Percentiles rank a stretch among this genome's conserved stretches.
Conservation (phyloP, 2,797 vertebrate genomes). For the Bradypodion ventrale region DNA sequence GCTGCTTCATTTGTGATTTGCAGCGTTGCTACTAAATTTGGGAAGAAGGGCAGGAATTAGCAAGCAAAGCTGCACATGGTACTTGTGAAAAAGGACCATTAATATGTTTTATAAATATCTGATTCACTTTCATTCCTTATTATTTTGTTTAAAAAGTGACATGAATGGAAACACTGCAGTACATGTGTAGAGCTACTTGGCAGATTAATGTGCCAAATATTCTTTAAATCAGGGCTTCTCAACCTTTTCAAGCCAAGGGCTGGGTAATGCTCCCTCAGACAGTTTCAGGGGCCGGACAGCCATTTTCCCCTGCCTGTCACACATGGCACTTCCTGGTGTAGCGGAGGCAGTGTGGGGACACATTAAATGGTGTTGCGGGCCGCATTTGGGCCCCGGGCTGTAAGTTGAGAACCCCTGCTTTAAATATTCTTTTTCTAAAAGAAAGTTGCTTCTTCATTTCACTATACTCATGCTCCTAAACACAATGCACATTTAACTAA, state of each 20-base stretch:
- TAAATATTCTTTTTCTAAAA: background rate
- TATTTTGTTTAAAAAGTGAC: slow-evolving; percentile 15
- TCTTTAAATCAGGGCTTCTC: too few species aligned
- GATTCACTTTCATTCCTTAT: slow-evolving; percentile 24
- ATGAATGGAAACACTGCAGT: slow-evolving; percentile 12
- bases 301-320: too few species aligned
- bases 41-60: slow-evolving; percentile 11
- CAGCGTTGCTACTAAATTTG: background rate
- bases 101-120: slow-evolving; percentile 17
- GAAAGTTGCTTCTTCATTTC: background rate
- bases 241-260: too few species aligned
- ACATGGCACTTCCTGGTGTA: too few species aligned
- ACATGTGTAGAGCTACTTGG: background rate
- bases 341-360: too few species aligned
- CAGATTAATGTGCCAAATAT: slow-evolving; percentile 5
- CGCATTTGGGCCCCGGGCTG: too few species aligned
- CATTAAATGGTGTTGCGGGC: too few species aligned
- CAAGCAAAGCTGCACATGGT: slow-evolving; percentile 15
- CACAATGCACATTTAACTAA: background rate
- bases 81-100: slow-evolving; percentile 17
- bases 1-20: slow-evolving; percentile 39
- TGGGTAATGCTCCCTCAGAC: too few species aligned
- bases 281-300: too few species aligned
- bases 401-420: too few species aligned
- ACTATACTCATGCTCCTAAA: background rate